These are phyloP conservation scores for Amphipoea oculea DNA, from an alignment of 2,888 invertebrate genomes.

Conservation along the genomic window DNA sequence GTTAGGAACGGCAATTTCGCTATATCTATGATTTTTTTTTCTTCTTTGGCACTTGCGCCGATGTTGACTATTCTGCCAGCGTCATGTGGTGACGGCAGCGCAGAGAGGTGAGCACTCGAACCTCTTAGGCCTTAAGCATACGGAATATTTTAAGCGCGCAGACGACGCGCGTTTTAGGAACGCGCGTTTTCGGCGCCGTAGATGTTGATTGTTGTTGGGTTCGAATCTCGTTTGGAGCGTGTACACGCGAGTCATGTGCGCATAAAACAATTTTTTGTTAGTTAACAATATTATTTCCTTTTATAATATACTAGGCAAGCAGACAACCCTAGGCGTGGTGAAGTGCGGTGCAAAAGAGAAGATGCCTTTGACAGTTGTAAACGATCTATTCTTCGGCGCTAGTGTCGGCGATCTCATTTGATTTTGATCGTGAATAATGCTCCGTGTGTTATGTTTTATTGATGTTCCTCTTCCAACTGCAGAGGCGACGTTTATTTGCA, in stretches of 20 bases:
- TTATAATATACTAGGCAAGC: not conserved
- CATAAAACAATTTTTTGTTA: not conserved
- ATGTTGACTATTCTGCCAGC: not conserved
- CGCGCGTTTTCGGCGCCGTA: no score
- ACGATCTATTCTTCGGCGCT: slow-evolving; percentile 72
- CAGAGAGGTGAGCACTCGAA: not conserved
- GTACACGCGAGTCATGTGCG: no score
- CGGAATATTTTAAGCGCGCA: no score
- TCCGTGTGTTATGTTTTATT: slow-evolving; percentile 72
- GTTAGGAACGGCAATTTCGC: not conserved
- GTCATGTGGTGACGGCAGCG: not conserved
- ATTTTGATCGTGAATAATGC: slow-evolving; percentile 76
- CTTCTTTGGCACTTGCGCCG: not conserved
- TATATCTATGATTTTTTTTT: not conserved
- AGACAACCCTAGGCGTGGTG: slow-evolving; percentile 63
- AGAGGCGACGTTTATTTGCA: slow-evolving; percentile 24
- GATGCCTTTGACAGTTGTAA: slow-evolving; percentile 73
- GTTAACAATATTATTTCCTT: no score
- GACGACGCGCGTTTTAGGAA: no score
- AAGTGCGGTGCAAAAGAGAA: slow-evolving; percentile 65
- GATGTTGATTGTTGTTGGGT: no score
- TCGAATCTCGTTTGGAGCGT: no score
- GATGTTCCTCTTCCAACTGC: slow-evolving; percentile 61
- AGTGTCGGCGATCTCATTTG: slow-evolving; percentile 73
- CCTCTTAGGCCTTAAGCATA: not conserved